Evolutionary conservation across 2,113 vertebrate genomes (phyloP).

Genomic region (Protobothrops mucrosquamatus): DNA sequence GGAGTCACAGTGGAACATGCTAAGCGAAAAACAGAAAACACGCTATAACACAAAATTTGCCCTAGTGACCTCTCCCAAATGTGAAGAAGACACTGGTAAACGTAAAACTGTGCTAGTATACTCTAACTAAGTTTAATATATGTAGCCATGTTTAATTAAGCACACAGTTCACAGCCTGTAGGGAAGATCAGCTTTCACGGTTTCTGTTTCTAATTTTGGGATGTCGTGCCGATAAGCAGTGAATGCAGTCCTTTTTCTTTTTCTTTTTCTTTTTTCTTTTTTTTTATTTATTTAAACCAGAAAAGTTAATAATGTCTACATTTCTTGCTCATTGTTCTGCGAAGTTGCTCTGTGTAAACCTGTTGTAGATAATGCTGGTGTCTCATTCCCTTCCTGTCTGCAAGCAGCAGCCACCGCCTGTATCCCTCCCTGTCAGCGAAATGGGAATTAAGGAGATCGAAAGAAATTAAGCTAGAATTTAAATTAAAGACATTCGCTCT

Average conservation of each 20-base stretch:
- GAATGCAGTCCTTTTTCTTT: conserved; percentile 44
- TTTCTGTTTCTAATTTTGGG: conserved; percentile 57
- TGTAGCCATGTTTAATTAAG: conserved; percentile 49
- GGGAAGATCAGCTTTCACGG: conserved; percentile 53
- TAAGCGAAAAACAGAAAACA: conserved; percentile 78
- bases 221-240: conserved; percentile 55
- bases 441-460: conserved; percentile 32
- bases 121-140: conserved; percentile 60
- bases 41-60: conserved; percentile 82
- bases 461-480: conserved; percentile 34
- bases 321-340: conserved; percentile 58
- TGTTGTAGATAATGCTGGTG: conserved; percentile 57
- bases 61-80: conserved; percentile 68
- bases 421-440: conserved; percentile 33
- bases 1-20: conserved; percentile 77
- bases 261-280: neutral
- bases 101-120: conserved; percentile 57
- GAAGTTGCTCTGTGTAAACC: conserved; percentile 53
- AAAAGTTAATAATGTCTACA: conserved; percentile 46
- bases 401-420: conserved; percentile 55
- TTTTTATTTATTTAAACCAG: conserved; percentile 36
- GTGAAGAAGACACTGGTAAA: conserved; percentile 77
- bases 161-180: conserved; percentile 51
- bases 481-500: conserved; percentile 26
- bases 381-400: conserved; percentile 63